Conservation (phyloP, 2,113 vertebrate genomes). For the Cyprinodon tularosa region DNA sequence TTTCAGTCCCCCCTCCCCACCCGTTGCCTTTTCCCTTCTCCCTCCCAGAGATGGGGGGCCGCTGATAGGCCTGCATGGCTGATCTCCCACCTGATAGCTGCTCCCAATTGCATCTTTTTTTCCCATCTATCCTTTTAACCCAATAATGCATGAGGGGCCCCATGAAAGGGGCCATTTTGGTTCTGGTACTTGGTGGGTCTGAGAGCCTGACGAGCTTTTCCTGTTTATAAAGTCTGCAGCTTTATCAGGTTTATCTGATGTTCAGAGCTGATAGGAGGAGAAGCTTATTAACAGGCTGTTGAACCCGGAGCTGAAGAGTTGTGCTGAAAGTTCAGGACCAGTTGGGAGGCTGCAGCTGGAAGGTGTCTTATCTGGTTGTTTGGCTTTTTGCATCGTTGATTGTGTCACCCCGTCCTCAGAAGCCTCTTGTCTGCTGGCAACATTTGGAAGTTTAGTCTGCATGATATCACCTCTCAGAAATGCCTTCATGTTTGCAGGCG, state of each 20-base stretch:
- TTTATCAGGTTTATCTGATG: conserved; percentile 69
- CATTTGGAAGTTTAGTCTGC: conserved; percentile 15
- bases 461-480: conserved; percentile 1
- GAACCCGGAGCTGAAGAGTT: conserved; percentile 5
- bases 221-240: conserved; percentile 73
- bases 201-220: conserved; percentile 70
- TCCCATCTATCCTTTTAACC: conserved; percentile 74
- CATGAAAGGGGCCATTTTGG: conserved; percentile 46
- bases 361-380: conserved; percentile 36
- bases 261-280: conserved; percentile 55
- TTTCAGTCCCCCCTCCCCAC: conserved; percentile 70
- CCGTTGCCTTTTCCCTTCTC: conserved; percentile 78
- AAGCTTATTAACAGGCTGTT: conserved; percentile 50
- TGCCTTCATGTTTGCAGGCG: background rate
- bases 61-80: conserved; percentile 75
- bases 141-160: conserved; percentile 64
- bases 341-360: conserved; percentile 13
- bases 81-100: conserved; percentile 77
- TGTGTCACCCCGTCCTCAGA: conserved; percentile 49
- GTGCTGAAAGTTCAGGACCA: background rate
- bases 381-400: conserved; percentile 27
- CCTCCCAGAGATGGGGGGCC: conserved; percentile 78
- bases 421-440: conserved; percentile 20
- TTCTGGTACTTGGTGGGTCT: conserved; percentile 56
- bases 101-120: conserved; percentile 79